A percentile compares a stretch with the other conserved stretches of the same genome.
phyloP scores from a whole-genome alignment of 2,888 invertebrate species.

The Exephanes ischioxanthus region DNA sequence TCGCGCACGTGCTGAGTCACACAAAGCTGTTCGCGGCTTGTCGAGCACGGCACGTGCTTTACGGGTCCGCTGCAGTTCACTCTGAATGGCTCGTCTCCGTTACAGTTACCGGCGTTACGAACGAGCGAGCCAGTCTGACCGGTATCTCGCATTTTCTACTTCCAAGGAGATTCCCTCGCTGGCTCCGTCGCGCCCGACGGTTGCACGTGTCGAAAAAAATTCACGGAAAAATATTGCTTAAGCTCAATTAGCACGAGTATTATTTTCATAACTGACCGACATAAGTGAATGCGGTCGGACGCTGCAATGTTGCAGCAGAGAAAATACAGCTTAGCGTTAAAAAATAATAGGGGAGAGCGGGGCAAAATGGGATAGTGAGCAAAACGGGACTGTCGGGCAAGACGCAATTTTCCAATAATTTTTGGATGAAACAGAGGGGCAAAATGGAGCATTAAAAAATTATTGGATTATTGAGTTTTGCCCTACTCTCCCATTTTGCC shows the following conservation, averaged over 20 bases:
- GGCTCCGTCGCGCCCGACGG: constrained; percentile 26
- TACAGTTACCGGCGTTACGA: constrained; percentile 16
- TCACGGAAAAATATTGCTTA: constrained; percentile 33
- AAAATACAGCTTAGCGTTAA: background rate
- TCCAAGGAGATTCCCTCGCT: constrained; percentile 44
- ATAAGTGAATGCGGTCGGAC: constrained; percentile 2
- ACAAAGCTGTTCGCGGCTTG: constrained; percentile 47
- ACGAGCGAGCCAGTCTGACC: constrained; percentile 39
- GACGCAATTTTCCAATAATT: background rate
- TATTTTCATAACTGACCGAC: constrained; percentile 31
- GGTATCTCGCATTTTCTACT: constrained; percentile 57
- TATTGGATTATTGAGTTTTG: too few relatives aligned
- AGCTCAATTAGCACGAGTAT: constrained; percentile 49
- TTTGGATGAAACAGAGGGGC: too few relatives aligned
- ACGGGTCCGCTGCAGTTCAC: constrained; percentile 26
- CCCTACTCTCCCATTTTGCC: too few relatives aligned
- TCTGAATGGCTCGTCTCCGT: background rate
- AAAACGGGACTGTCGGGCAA: background rate
- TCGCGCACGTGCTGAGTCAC: constrained; percentile 60
- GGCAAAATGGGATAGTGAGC: too few relatives aligned
- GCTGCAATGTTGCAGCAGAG: background rate
- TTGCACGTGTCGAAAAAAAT: constrained; percentile 12
- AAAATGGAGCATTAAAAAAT: too few relatives aligned
- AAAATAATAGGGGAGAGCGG: background rate
- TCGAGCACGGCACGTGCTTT: constrained; percentile 63